Conservation (phyloP, 30 jellyfish, hydroid and myxozoan genomes). For the Cassiopea xamachana region DNA sequence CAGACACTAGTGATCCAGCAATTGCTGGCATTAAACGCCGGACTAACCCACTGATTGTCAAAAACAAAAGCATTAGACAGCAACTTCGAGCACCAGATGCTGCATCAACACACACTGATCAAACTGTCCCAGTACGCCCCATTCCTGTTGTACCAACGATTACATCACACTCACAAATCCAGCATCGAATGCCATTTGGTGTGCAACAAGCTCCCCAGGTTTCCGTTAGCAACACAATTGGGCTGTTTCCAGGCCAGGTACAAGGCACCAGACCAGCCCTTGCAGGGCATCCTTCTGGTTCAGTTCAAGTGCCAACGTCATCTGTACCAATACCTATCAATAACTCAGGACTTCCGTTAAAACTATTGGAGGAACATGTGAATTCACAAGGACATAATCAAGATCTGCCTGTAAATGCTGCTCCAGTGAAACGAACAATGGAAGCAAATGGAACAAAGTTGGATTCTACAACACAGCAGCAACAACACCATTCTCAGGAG, state of each 20-base stretch:
- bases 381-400: conserved; percentile 54
- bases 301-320: conserved; percentile 3
- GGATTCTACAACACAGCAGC: conserved; percentile 9
- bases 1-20: conserved; percentile 59
- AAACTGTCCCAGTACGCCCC: conserved; percentile 49
- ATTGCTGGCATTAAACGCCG: conserved; percentile 83
- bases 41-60: conserved; percentile 70
- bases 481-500: neutral
- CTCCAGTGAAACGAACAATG: neutral
- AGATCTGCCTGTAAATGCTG: neutral
- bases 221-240: neutral
- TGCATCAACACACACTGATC: conserved; percentile 11
- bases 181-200: neutral
- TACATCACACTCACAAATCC: neutral
- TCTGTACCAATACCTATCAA: neutral
- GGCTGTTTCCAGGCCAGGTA: conserved; percentile 25
- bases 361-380: conserved; percentile 58
- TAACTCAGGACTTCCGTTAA: conserved; percentile 35
- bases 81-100: conserved; percentile 43
- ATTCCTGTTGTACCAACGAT: conserved; percentile 45
- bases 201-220: conserved; percentile 26
- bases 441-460: neutral
- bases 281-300: neutral
- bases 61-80: conserved; percentile 49
- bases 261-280: conserved; percentile 25